phyloP scores from a whole-genome alignment of 2,797 vertebrate species.

The Myioborus melanocephalus region DNA sequence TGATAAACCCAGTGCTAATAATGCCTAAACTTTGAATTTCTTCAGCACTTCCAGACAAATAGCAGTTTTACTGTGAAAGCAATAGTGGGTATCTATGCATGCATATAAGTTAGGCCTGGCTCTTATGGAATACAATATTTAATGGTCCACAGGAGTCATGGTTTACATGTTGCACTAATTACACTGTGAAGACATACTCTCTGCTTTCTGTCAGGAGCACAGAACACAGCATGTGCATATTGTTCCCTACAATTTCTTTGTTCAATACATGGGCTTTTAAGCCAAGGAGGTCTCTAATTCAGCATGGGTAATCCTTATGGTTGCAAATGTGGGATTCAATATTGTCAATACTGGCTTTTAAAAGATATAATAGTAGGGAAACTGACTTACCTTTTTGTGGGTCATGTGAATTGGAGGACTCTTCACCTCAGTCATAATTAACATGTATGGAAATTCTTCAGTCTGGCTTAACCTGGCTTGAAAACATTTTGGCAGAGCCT shows the following conservation, averaged over 20 bases:
- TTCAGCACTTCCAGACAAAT: not conserved
- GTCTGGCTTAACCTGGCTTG: not conserved
- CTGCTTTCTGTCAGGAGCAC: not conserved
- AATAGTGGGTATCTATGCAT: not conserved
- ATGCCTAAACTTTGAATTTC: not conserved
- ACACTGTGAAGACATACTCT: not conserved
- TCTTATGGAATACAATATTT: not conserved
- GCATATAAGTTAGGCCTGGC: not conserved
- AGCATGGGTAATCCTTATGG: not conserved
- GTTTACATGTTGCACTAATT: not conserved
- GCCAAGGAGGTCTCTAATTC: not conserved
- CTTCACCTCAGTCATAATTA: not conserved
- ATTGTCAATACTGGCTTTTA: not conserved
- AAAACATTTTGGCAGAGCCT: not conserved
- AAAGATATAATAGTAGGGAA: not conserved
- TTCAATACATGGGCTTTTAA: not conserved
- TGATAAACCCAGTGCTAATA: not conserved
- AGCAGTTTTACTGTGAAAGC: not conserved
- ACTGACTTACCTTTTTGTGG: not conserved
- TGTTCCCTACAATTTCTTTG: not conserved
- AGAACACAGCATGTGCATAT: not conserved
- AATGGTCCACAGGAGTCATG: not conserved
- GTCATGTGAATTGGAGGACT: not conserved
- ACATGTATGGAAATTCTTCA: rapidly evolving
- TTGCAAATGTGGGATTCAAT: not conserved